Evolutionary conservation across 2,797 vertebrate species (phyloP).

Genomic region (Chaunax sp.): DNA sequence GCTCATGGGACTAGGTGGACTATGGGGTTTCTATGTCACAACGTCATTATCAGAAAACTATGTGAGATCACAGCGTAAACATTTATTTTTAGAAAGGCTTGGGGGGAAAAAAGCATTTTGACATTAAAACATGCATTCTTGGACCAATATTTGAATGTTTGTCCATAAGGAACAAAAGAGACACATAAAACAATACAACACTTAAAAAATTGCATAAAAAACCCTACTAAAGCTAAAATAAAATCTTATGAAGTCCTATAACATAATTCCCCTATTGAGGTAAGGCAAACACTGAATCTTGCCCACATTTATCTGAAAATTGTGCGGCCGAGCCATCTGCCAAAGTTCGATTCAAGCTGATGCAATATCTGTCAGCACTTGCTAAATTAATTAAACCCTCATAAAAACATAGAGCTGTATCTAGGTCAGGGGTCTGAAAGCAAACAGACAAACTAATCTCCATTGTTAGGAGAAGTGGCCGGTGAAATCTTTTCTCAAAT

Average conservation of each 20-base stretch:
- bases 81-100: too few species aligned
- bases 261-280: background rate
- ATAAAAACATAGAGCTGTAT: slow-evolving; percentile 48
- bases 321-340: slow-evolving; percentile 43
- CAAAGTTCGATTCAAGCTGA: slow-evolving; percentile 51
- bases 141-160: too few species aligned
- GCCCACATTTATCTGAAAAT: slow-evolving; percentile 9
- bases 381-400: slow-evolving; percentile 58
- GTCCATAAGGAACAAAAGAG: too few species aligned
- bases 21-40: too few species aligned
- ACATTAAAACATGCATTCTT: too few species aligned
- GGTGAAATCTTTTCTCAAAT: slow-evolving; percentile 13
- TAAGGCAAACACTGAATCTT: slow-evolving; percentile 8
- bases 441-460: slow-evolving; percentile 50
- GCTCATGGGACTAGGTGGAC: too few species aligned
- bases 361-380: slow-evolving; percentile 62
- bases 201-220: background rate
- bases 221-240: background rate
- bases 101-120: too few species aligned
- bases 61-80: too few species aligned
- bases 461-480: slow-evolving; percentile 24
- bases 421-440: slow-evolving; percentile 62
- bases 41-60: too few species aligned
- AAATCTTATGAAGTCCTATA: background rate
- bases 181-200: background rate